Evolutionary conservation across 2,797 vertebrate species (phyloP).

Genomic region (Taeniopygia guttata): DNA sequence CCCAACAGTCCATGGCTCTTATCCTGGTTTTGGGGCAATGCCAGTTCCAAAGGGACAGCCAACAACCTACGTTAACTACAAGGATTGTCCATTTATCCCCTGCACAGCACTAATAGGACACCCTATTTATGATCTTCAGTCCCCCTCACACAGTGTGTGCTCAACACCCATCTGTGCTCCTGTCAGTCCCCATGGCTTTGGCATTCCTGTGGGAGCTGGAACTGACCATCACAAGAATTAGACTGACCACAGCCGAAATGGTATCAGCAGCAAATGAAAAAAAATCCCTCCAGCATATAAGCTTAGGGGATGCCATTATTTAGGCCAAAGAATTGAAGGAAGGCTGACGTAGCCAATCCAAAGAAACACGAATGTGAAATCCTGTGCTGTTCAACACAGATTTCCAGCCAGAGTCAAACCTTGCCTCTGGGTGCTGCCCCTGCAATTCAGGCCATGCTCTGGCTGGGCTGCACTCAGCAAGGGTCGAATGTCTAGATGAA

Average conservation of each 20-base stretch:
- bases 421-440: neutral
- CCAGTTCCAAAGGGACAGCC: neutral
- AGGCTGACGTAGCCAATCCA: neutral
- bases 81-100: neutral
- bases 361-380: neutral
- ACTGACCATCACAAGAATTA: neutral
- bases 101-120: neutral
- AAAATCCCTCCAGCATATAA: neutral
- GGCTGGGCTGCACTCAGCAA: neutral
- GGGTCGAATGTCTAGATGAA: accelerated
- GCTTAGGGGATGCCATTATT: slow-evolving; percentile 14
- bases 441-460: neutral
- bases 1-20: neutral
- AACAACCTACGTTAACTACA: accelerated
- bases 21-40: neutral
- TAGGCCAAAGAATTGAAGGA: slow-evolving; percentile 51
- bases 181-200: neutral
- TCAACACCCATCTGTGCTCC: neutral
- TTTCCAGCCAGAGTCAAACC: neutral
- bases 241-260: neutral
- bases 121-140: accelerated
- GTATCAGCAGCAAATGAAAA: neutral
- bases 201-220: neutral
- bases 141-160: neutral
- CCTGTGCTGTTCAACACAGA: neutral